These are phyloP conservation scores for Stenurella melanura DNA, from an alignment of 2,888 invertebrate species.

Conservation along the genomic window DNA sequence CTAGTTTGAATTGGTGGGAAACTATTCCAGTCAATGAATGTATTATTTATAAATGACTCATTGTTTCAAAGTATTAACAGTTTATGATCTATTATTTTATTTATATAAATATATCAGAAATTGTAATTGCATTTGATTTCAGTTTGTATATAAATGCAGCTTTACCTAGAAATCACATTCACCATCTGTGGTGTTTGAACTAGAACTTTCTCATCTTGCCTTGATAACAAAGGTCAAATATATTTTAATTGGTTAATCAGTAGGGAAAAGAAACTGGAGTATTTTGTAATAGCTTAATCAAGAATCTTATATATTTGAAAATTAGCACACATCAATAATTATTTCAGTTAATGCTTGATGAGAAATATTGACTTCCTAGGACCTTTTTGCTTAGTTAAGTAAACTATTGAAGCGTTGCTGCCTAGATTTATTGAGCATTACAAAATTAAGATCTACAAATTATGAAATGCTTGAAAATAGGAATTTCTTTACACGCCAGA, in stretches of 20 bases:
- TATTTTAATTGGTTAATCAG: neutral
- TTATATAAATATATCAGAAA: too few species aligned
- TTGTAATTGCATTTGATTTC: neutral
- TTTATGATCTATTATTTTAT: too few species aligned
- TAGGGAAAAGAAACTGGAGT: neutral
- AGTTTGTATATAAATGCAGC: neutral
- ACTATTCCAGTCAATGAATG: too few species aligned
- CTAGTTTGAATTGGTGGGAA: too few species aligned
- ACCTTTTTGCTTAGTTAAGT: neutral
- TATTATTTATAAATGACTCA: too few species aligned
- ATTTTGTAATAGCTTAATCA: neutral
- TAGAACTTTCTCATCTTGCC: slow-evolving; percentile 29
- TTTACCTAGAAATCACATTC: neutral
- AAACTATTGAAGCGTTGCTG: too few species aligned
- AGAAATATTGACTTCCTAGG: neutral
- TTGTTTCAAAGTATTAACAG: too few species aligned
- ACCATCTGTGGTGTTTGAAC: slow-evolving; percentile 9
- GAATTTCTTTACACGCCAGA: too few species aligned
- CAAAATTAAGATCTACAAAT: too few species aligned
- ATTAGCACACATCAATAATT: neutral
- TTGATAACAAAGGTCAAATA: slow-evolving; percentile 25
- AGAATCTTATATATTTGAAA: neutral
- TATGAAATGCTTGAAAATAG: too few species aligned
- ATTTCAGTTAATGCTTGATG: neutral
- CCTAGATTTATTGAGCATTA: too few species aligned